Conservation (phyloP, 2,113 vertebrate genomes). For the Bolborhynchus lineola region DNA sequence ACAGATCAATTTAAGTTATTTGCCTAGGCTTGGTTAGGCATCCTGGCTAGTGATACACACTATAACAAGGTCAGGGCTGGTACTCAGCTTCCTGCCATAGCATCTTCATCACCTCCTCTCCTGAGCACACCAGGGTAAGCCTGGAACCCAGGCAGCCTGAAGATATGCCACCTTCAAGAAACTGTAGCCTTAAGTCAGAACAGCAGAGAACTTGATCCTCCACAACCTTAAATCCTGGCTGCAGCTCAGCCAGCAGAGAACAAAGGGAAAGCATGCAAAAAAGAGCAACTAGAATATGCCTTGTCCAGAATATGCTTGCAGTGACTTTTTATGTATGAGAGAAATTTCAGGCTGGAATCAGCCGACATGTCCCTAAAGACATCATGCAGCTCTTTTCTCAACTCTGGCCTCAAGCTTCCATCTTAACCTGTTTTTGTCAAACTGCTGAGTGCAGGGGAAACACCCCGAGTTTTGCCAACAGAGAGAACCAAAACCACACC, state of each 20-base stretch:
- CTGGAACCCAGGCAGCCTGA: neutral
- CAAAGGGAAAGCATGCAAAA: neutral
- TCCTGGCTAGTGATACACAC: too few species aligned
- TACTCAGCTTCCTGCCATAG: neutral
- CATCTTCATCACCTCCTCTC: neutral
- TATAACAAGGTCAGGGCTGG: neutral
- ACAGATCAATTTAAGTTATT: too few species aligned
- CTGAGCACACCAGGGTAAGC: neutral
- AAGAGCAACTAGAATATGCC: neutral
- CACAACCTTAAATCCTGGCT: neutral
- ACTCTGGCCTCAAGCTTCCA: neutral
- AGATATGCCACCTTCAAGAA: neutral
- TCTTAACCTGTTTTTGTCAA: neutral
- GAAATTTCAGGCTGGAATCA: neutral
- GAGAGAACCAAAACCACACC: neutral
- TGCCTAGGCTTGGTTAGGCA: neutral
- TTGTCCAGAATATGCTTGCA: neutral
- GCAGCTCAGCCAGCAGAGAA: neutral
- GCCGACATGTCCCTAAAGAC: too few species aligned
- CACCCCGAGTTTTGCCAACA: neutral
- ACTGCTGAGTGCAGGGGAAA: neutral
- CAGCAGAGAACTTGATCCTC: neutral
- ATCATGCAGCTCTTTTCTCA: neutral
- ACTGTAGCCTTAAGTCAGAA: neutral
- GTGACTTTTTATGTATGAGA: accelerated